Percentiles rank a stretch among this genome's conserved stretches.
Conservation (phyloP, 2,888 invertebrate genomes). For the Drosophila histrio region DNA sequence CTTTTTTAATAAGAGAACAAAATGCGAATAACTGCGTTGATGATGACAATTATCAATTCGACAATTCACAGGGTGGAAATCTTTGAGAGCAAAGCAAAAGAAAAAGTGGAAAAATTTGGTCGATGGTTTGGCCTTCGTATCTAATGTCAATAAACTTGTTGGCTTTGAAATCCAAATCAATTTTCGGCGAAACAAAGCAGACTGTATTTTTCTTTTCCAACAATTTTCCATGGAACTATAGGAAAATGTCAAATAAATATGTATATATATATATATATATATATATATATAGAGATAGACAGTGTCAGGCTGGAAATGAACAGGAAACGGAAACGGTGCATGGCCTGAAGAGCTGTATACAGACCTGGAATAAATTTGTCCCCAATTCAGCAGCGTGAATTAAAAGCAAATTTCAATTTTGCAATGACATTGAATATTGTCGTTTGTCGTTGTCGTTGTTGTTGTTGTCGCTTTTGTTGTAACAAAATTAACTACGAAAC, state of each 20-base stretch:
- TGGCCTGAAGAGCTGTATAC: conserved; percentile 2
- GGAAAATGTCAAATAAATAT: conserved; percentile 52
- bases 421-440: conserved; percentile 53
- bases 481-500: conserved; percentile 79
- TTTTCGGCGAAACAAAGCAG: conserved; percentile 40
- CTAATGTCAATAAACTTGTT: conserved; percentile 76
- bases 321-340: conserved; percentile 59
- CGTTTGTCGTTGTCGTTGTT: conserved; percentile 6
- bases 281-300: too few species aligned
- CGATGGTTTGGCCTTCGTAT: conserved; percentile 23
- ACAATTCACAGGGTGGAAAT: conserved; percentile 41
- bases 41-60: conserved; percentile 33
- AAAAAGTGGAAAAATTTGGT: conserved; percentile 1
- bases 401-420: conserved; percentile 75
- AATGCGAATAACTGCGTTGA: conserved; percentile 16
- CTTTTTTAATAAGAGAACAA: conserved; percentile 55
- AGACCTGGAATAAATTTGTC: not conserved
- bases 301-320: conserved; percentile 42
- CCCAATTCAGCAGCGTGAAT: conserved; percentile 40
- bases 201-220: not conserved
- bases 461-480: conserved; percentile 59
- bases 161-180: conserved; percentile 68
- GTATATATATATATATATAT: too few species aligned
- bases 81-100: conserved; percentile 19
- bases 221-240: conserved; percentile 3